Base-by-base conservation (phyloP, 1,140 invertebrate species). In the Camponotus floridanus region DNA sequence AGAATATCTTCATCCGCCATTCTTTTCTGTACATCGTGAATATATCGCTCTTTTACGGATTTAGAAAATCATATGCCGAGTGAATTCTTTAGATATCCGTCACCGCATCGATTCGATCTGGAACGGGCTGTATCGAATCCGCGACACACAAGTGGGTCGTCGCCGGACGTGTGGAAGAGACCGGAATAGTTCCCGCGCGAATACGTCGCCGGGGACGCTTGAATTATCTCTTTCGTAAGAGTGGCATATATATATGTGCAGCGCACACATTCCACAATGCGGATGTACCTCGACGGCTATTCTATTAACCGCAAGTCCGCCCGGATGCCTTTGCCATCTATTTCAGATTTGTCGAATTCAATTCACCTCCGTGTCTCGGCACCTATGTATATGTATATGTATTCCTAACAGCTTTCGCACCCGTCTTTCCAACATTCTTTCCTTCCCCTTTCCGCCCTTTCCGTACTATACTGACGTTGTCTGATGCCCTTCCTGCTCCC, bases 271-370 rank as follows among this genome's bases (percentile, higher is more conserved):
- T 76, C 59, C 80, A 26, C 67, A 57, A 31, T 57, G 11, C 59
- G 48, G 42, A n/a, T 8, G 48, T 36, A 71, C 62, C 39, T 42
- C 79, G 55, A 85, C 74, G 62, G 57, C 86, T 88, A 88, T 86
- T 90, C 71, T 78, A 90, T 90, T 90, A 90, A 90, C 89, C 70
- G 70, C 57, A 26, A 61, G 48, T 80, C 78, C 84, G 70, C 67
- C 57, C 39, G 39, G 33, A 83, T 70, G 79, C 67, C 78, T 76
- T 78, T 26, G 39, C 79, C 71, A 83, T 87, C 61, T 70, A 51
- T 76, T 86, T 65, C 89, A 85, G 74, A 90, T 90, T 90, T 90
- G 74, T 90, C 85, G 85, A 78, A 90, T 90, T 78, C 71, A 81
- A 90, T 87, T 65, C 57, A 55, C 36, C 26, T 51, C 45, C 31